These are phyloP conservation scores for Homalodisca vitripennis DNA, from an alignment of 1,140 invertebrate species.

Conservation along the genomic window DNA sequence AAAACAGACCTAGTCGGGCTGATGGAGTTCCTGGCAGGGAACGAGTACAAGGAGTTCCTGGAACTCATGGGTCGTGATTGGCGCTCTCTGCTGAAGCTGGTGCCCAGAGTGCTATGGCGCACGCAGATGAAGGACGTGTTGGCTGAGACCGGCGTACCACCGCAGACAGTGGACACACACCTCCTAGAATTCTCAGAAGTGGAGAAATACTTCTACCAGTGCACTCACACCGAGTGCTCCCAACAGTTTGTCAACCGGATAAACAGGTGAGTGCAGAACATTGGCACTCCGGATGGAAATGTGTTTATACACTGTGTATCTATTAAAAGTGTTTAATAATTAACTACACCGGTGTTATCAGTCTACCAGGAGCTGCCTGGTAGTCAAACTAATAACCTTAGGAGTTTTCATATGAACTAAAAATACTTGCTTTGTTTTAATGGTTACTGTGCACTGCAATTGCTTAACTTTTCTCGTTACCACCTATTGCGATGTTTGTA, in stretches of 20 bases:
- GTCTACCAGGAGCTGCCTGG: too few relatives aligned
- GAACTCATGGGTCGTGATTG: conserved; percentile 7
- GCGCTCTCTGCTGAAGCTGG: conserved; percentile 53
- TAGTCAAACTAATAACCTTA: too few relatives aligned
- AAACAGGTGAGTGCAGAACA: conserved; percentile 35
- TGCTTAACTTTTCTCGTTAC: too few relatives aligned
- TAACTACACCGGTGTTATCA: too few relatives aligned
- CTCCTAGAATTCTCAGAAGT: conserved; percentile 52
- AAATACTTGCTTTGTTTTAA: too few relatives aligned
- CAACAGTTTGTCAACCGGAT: conserved; percentile 42
- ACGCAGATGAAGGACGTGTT: conserved; percentile 65
- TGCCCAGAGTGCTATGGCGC: conserved; percentile 68
- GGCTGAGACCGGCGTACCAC: conserved; percentile 52
- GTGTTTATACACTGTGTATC: too few relatives aligned
- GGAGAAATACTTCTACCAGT: conserved; percentile 55
- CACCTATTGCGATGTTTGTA: too few relatives aligned
- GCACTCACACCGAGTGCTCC: conserved; percentile 49
- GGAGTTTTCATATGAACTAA: too few relatives aligned
- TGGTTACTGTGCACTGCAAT: too few relatives aligned
- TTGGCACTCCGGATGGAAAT: too few relatives aligned
- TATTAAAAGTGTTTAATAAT: too few relatives aligned
- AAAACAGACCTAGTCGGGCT: conserved; percentile 67
- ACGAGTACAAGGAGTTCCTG: conserved; percentile 55
- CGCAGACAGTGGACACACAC: conserved; percentile 50
- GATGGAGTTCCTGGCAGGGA: conserved; percentile 64